Base-by-base conservation (phyloP, 53 echinoderm and acorn worm species). In the Astropecten irregularis region DNA sequence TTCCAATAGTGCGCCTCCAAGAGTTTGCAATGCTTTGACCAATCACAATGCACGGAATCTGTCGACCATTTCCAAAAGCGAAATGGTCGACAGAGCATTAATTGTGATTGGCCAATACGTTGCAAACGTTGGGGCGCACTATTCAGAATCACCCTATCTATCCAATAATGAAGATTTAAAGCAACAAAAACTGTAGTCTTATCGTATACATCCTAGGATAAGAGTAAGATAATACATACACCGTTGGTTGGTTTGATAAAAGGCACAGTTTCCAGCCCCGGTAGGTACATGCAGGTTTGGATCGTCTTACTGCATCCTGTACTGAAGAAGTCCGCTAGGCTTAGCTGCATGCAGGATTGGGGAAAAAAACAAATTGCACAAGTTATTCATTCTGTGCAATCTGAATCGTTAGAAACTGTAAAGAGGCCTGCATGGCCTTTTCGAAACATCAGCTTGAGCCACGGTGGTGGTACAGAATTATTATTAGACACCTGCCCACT, bases 241-340 rank as follows among this genome's bases (percentile, higher is more conserved):
- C 18, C 16, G 16, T 36, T n/a, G 3, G 13, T 20, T 37, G 42
- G 60, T 23, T 22, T 11, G 2, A 19, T 15, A 26, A 39, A 27
- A 0, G 40, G 57, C n/a, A 39, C n/a, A 16, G 58, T 38, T 2
- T 18, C 76, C 15, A 28, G 18, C 28, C 58, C 58, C 7, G 76
- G 76, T 18, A 76, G 28, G 40, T 35, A 76, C n/a, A 53, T 53
- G 30, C 76, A 76, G 18, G 76, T 76, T 3, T 25, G 14, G 26
- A 76, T 76, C 26, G 28, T 26, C 56, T 76, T 76, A 59, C 58
- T 40, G 42, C 76, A 76, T 37, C 21, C 59, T 3, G 59, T 58
- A 59, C 59, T 76, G 40, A 10, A 8, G 8, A 76, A 59, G 44
- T 76, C 76, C 26, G 39, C 9, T 0, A 76, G 4, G 27, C n/a